Evolutionary conservation across 2,113 vertebrate species (phyloP).

Genomic region (Donacobius atricapilla): DNA sequence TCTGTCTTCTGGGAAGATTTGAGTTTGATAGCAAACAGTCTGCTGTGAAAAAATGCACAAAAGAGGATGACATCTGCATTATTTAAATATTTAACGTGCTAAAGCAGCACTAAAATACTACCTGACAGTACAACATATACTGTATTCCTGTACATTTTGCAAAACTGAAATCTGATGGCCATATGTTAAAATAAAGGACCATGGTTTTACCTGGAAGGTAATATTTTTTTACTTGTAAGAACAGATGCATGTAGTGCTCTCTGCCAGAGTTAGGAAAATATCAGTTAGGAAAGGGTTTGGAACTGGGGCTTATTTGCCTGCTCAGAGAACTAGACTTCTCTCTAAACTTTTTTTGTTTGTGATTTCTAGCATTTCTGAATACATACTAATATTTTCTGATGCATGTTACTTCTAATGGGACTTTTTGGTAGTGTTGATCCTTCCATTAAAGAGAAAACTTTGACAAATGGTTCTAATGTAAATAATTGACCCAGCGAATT

Average conservation of each 20-base stretch:
- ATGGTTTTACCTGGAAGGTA: not conserved
- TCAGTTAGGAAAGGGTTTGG: not conserved
- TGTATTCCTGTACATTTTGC: not conserved
- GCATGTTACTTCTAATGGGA: not conserved
- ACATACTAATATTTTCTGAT: not conserved
- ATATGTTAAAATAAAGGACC: not conserved
- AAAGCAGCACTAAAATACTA: not conserved
- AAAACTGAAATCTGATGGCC: not conserved
- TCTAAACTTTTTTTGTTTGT: not conserved
- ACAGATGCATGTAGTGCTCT: not conserved
- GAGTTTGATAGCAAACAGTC: not conserved
- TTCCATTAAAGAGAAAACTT: not conserved
- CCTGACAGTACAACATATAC: not conserved
- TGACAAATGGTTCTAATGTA: not conserved
- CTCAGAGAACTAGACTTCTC: not conserved
- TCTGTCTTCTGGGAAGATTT: not conserved
- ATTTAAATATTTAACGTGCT: not conserved
- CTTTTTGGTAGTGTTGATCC: not conserved
- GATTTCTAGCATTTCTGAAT: not conserved
- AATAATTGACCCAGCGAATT: not conserved
- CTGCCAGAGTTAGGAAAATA: not conserved
- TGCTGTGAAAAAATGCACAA: not conserved
- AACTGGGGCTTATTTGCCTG: not conserved
- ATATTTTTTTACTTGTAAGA: not conserved
- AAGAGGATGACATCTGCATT: not conserved